Percentiles rank a stretch among this genome's conserved stretches.
Conservation (phyloP, 2,113 vertebrate species). For the Platichthys flesus region DNA sequence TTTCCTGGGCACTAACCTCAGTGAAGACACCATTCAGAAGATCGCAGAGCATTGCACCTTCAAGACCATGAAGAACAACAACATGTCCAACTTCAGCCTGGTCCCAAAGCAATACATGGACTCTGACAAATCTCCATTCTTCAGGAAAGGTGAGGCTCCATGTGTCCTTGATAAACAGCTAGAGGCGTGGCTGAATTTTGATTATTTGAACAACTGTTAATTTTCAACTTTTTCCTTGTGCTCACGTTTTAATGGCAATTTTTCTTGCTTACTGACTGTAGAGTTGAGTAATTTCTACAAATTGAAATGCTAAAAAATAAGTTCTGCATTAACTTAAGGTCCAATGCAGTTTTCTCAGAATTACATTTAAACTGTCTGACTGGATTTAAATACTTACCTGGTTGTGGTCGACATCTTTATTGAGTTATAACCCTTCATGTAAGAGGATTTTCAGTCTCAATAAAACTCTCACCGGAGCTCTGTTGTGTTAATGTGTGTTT, state of each 20-base stretch:
- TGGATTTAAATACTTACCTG: no score
- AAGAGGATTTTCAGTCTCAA: not conserved
- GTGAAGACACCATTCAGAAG: conserved; percentile 66
- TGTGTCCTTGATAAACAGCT: not conserved
- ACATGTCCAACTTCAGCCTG: conserved; percentile 82
- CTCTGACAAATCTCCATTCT: conserved; percentile 62
- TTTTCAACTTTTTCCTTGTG: not conserved
- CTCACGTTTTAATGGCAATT: not conserved
- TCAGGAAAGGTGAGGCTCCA: conserved; percentile 80
- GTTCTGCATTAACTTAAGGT: no score
- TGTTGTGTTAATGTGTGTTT: not conserved
- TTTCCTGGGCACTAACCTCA: conserved; percentile 79
- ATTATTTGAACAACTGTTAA: no score
- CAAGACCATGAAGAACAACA: conserved; percentile 80
- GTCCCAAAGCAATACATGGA: conserved; percentile 59
- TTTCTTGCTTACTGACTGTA: no score
- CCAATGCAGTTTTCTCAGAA: no score
- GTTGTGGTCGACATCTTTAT: not conserved
- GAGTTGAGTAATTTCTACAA: no score
- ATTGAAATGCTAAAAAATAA: no score
- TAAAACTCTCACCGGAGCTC: no score
- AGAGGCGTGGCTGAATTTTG: no score
- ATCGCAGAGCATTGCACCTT: conserved; percentile 80
- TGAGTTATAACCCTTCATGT: not conserved
- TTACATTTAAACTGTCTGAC: no score